Percentiles rank a stretch among this genome's conserved stretches.
These are phyloP conservation scores for Hymenopus coronatus DNA, from an alignment of 2,888 invertebrate species.

Conservation along the genomic window DNA sequence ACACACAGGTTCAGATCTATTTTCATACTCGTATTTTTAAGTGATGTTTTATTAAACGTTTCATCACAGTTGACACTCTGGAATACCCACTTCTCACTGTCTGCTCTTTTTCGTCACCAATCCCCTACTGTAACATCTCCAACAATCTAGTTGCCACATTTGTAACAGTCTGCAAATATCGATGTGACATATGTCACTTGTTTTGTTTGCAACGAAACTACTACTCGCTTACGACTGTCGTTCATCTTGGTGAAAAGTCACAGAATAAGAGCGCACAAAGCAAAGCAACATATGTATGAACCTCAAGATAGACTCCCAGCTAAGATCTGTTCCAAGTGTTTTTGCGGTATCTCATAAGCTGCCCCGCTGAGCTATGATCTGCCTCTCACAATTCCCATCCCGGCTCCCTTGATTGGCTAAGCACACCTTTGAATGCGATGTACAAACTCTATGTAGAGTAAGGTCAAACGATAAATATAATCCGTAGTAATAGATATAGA, in stretches of 20 bases:
- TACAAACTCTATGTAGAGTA: no score
- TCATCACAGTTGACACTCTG: neutral
- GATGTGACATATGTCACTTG: neutral
- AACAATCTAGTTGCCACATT: neutral
- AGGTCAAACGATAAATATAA: no score
- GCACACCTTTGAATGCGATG: no score
- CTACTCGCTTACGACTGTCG: neutral
- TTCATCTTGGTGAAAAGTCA: neutral
- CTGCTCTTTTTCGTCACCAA: conserved; percentile 1
- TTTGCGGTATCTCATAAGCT: no score
- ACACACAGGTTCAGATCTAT: neutral
- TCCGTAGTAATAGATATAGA: no score
- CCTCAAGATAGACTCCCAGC: no score
- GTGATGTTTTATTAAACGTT: neutral
- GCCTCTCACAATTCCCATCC: no score
- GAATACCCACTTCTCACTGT: neutral
- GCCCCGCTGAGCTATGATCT: no score
- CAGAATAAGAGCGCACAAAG: no score
- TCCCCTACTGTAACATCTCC: neutral
- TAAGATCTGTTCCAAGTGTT: no score
- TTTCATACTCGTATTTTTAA: neutral
- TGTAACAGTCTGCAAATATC: neutral
- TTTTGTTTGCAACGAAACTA: neutral
- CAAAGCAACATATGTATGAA: no score
- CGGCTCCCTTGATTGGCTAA: no score